Conservation (phyloP, 2,888 invertebrate genomes). For the Frankliniella fusca region DNA sequence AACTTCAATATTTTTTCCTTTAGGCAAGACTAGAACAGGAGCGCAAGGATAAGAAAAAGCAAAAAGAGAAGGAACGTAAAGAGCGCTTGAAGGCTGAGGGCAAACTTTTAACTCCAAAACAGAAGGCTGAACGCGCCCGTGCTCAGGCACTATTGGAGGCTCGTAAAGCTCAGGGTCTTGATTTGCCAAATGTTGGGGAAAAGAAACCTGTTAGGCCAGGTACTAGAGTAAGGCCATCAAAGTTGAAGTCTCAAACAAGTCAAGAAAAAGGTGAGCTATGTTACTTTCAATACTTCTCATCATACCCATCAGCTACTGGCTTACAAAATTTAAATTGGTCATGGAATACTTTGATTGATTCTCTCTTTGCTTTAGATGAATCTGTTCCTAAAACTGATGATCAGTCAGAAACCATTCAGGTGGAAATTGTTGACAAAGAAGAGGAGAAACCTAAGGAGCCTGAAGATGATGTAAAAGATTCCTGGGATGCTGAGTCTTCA, state of each 20-base stretch:
- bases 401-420: constrained; percentile 43
- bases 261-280: constrained; percentile 49
- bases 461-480: constrained; percentile 68
- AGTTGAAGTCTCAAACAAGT: constrained; percentile 62
- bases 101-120: constrained; percentile 86
- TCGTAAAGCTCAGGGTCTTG: constrained; percentile 81
- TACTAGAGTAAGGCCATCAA: constrained; percentile 68
- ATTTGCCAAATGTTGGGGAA: constrained; percentile 68
- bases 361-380: constrained; percentile 41
- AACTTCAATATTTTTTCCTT: constrained; percentile 30
- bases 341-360: neutral
- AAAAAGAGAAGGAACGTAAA: constrained; percentile 87
- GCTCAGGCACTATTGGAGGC: constrained; percentile 86
- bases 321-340: too few relatives aligned
- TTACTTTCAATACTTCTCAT: neutral
- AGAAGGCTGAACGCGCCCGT: constrained; percentile 83
- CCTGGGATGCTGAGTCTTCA: constrained; percentile 77
- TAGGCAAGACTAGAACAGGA: constrained; percentile 76
- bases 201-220: constrained; percentile 57
- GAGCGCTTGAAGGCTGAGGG: constrained; percentile 95
- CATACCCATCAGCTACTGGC: too few relatives aligned
- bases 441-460: constrained; percentile 32
- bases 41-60: constrained; percentile 79
- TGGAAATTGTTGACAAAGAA: constrained; percentile 55
- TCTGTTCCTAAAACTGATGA: constrained; percentile 50